Conservation (phyloP, 1,140 invertebrate genomes). For the Bombus sibiricus region DNA sequence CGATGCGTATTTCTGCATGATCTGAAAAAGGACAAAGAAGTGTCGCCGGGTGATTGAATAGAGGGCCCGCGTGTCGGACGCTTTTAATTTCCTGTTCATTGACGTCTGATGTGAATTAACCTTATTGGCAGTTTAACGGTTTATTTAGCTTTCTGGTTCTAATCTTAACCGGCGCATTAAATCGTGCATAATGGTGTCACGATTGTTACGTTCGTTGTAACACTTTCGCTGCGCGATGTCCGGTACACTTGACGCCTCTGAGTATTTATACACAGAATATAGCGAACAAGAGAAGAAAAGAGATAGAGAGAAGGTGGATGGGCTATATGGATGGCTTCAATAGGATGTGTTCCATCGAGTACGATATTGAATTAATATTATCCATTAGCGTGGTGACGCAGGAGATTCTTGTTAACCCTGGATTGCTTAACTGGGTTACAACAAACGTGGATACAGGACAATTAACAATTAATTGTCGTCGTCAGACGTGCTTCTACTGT, state of each 20-base stretch:
- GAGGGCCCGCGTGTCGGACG: constrained; percentile 23
- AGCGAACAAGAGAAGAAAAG: not conserved
- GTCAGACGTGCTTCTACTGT: too few relatives aligned
- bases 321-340: not conserved
- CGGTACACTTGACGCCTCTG: constrained; percentile 32
- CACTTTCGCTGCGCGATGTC: constrained; percentile 44
- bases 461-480: constrained; percentile 3
- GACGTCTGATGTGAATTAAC: constrained; percentile 59
- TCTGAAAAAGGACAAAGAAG: constrained; percentile 46
- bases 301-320: not conserved
- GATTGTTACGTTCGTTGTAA: constrained; percentile 54
- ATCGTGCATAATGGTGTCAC: constrained; percentile 53
- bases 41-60: not conserved
- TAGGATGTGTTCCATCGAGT: constrained; percentile 21
- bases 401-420: constrained; percentile 31
- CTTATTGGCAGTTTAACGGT: constrained; percentile 56
- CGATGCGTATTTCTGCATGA: constrained; percentile 30
- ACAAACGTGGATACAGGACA: constrained; percentile 1
- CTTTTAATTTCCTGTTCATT: constrained; percentile 58
- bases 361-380: constrained; percentile 49
- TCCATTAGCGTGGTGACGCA: constrained; percentile 21
- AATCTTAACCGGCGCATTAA: constrained; percentile 52
- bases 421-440: constrained; percentile 29
- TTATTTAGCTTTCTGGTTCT: constrained; percentile 54
- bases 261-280: constrained; percentile 32